These are phyloP conservation scores for Polydrusus pterygomalis DNA, from an alignment of 2,888 invertebrate species.

Conservation along the genomic window DNA sequence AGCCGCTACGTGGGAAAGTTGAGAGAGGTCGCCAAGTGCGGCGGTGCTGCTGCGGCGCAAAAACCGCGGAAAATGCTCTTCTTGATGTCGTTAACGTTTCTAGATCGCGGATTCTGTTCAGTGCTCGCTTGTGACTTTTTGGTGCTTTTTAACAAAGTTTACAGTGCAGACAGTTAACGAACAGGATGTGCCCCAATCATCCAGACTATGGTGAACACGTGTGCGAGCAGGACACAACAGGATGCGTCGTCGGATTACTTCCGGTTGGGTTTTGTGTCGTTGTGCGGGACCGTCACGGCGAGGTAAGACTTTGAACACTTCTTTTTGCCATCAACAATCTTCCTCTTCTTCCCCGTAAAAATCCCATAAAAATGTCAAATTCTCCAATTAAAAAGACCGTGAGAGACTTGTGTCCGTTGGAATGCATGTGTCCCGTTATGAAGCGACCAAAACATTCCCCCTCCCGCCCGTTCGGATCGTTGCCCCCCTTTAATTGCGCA, in stretches of 20 bases:
- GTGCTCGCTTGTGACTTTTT: conserved; percentile 30
- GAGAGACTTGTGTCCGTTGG: conserved; percentile 60
- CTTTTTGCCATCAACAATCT: neutral
- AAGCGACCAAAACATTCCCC: conserved; percentile 64
- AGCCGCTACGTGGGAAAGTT: conserved; percentile 51
- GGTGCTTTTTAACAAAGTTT: conserved; percentile 25
- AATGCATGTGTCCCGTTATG: conserved; percentile 68
- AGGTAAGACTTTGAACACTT: conserved; percentile 41
- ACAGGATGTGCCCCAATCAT: conserved; percentile 44
- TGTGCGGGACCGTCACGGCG: conserved; percentile 37
- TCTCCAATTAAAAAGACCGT: conserved; percentile 44
- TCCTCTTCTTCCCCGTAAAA: neutral
- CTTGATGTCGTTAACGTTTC: conserved; percentile 23
- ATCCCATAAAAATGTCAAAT: conserved; percentile 24
- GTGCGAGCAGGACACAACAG: conserved; percentile 44
- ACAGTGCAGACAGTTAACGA: conserved; percentile 30
- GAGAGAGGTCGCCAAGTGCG: conserved; percentile 44
- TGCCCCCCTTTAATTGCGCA: conserved; percentile 63
- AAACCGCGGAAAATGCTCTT: conserved; percentile 44
- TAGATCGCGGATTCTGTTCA: conserved; percentile 21
- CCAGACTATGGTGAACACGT: conserved; percentile 46
- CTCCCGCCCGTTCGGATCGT: conserved; percentile 49
- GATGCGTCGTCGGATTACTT: conserved; percentile 50
- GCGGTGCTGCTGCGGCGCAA: conserved; percentile 41
- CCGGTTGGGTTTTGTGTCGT: conserved; percentile 41